Evolutionary conservation across 2,888 invertebrate genomes (phyloP).

Genomic region (Pandemis corylana): DNA sequence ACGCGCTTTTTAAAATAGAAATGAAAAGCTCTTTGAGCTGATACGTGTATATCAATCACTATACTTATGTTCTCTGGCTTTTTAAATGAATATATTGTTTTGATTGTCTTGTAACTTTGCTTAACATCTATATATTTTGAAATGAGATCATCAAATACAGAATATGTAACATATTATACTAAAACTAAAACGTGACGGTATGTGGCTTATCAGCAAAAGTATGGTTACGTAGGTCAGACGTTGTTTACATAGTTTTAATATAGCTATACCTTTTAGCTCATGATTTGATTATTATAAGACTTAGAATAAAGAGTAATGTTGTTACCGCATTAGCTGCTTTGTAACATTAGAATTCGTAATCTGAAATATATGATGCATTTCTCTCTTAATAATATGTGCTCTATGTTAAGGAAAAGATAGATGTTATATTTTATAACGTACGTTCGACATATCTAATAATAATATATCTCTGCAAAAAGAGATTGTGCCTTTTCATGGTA

Average conservation of each 20-base stretch:
- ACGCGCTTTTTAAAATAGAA: not conserved
- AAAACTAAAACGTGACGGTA: constrained; percentile 49
- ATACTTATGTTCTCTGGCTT: no score
- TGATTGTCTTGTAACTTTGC: not conserved
- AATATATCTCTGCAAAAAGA: no score
- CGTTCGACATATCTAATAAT: no score
- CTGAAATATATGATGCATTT: no score
- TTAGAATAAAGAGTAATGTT: not conserved
- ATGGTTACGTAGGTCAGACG: constrained; percentile 49
- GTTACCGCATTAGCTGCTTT: not conserved
- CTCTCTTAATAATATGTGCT: no score
- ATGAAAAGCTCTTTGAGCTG: not conserved
- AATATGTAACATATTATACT: not conserved
- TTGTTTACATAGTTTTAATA: constrained; percentile 50
- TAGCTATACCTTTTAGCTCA: constrained; percentile 1
- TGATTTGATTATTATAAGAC: constrained; percentile 18
- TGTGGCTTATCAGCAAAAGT: constrained; percentile 52
- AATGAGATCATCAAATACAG: not conserved
- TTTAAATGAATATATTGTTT: no score
- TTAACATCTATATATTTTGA: not conserved
- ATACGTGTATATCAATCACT: no score
- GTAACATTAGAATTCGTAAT: no score
- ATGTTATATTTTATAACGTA: no score
- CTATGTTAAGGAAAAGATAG: no score
- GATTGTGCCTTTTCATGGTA: no score